phyloP scores from a whole-genome alignment of 2,888 invertebrate genomes.

The Brassicogethes aeneus region DNA sequence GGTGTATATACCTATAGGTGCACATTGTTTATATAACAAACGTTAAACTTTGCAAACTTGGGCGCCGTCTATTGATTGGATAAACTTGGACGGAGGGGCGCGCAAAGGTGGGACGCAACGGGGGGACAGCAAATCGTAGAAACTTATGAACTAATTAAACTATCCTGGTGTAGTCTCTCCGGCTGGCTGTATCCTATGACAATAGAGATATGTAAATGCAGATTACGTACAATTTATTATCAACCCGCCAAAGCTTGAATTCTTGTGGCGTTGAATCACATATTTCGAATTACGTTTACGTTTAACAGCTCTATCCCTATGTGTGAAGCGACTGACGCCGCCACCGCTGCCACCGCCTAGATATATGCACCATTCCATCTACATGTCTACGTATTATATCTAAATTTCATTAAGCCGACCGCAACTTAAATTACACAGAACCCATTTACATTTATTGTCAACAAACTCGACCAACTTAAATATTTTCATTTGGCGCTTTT shows the following conservation, averaged over 20 bases:
- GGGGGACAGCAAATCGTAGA: constrained; percentile 6
- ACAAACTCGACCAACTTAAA: too few species aligned
- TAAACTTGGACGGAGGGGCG: constrained; percentile 31
- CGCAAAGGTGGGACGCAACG: not conserved
- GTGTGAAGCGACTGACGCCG: constrained; percentile 2
- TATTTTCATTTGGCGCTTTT: too few species aligned
- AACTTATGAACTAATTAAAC: constrained; percentile 43
- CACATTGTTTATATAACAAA: constrained; percentile 41
- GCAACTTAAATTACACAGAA: not conserved
- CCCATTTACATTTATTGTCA: too few species aligned
- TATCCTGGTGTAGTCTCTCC: constrained; percentile 26
- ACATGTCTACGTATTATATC: not conserved
- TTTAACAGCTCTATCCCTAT: not conserved
- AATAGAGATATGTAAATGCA: constrained; percentile 42
- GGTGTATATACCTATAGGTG: constrained; percentile 33
- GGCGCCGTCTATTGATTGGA: constrained; percentile 37
- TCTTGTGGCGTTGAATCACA: constrained; percentile 21
- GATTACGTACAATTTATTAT: constrained; percentile 24
- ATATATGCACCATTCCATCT: not conserved
- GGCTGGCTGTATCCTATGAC: constrained; percentile 36
- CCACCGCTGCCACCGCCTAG: constrained; percentile 1
- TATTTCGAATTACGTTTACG: constrained; percentile 2
- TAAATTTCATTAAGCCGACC: not conserved
- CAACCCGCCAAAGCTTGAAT: constrained; percentile 19
- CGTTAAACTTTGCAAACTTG: constrained; percentile 37